Evolutionary conservation across 2,888 invertebrate genomes (phyloP), one percentile per base, ranked within the genome.

Genomic region (Aleiodes alternator): DNA sequence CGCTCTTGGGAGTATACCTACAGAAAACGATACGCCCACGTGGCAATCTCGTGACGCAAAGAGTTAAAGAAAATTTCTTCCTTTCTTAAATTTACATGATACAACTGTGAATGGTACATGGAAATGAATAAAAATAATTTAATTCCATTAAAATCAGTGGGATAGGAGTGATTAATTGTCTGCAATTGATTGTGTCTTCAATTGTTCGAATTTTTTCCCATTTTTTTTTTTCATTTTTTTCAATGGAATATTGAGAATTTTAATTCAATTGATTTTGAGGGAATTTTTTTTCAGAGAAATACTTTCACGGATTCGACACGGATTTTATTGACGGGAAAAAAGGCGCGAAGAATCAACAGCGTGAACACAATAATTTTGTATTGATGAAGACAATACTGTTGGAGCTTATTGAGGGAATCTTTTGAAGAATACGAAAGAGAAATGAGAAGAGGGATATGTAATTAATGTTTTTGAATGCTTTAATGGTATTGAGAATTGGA

Each of bases 161-260:
- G 83, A 86, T 85, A 81, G 23, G 80, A 84, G 82, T 84, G 83
- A 84, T 80, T 80, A 83, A 86, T 86, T 83, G 23, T 23, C 23
- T 23, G 23, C 23, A 23, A 23, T 23, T 23, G 23, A 23, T 23
- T 23, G 23, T 23, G 23, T 23, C 23, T 23, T 23, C 23, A 23
- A 23, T 83, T 83, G 83, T 84, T 82, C 80, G 81, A 86, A n/a
- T n/a, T n/a, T n/a, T n/a, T n/a, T n/a, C n/a, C n/a, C n/a, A n/a
- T n/a, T 86, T 82, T 69, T 76, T 76, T 76, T 77, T 70, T 76
- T 78, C 72, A 69, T 59, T 57, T 75, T 73, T 29, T 64, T n/a
- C n/a, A 51, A 69, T 78, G 80, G 84, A 84, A 84, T 85, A 85
- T 82, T 72, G 29, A 23, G 23, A 23, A 3, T 53, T 53, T 64